Percentiles rank a stretch among this genome's conserved stretches.
These are phyloP conservation scores for Sipha flava DNA, from an alignment of 1,140 invertebrate species.

Conservation along the genomic window DNA sequence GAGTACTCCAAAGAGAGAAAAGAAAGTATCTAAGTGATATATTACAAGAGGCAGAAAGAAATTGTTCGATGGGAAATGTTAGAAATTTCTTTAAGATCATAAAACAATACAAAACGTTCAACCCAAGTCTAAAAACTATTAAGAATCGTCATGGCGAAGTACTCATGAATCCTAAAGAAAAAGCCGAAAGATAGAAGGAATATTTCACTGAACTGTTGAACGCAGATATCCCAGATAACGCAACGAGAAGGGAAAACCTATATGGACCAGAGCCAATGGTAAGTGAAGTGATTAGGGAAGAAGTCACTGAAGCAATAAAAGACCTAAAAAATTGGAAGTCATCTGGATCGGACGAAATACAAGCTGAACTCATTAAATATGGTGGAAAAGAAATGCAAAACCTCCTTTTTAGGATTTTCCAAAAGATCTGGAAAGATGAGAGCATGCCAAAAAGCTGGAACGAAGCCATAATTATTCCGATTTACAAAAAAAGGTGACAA, in stretches of 20 bases:
- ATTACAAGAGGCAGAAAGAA: background rate
- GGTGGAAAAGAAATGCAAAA: background rate
- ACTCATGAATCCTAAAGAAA: no score
- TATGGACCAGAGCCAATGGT: background rate
- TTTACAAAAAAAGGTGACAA: constrained; percentile 40
- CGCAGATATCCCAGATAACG: background rate
- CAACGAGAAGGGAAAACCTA: background rate
- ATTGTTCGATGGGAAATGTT: no score
- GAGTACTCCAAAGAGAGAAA: background rate
- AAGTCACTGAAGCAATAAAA: background rate
- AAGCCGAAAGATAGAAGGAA: background rate
- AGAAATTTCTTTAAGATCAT: background rate
- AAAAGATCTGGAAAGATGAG: background rate
- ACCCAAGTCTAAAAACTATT: no score
- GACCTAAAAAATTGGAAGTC: background rate
- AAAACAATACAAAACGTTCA: background rate
- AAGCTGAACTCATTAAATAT: background rate
- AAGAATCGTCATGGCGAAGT: no score
- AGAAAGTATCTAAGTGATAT: background rate
- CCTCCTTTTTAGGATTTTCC: background rate
- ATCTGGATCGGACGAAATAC: background rate
- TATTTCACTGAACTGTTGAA: background rate
- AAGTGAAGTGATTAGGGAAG: background rate
- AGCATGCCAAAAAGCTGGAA: background rate
- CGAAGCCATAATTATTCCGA: constrained; percentile 31